A percentile compares a stretch with the other conserved stretches of the same genome.
Evolutionary conservation across 2,797 vertebrate species (phyloP).

Genomic region (Hypotaenidia okinawae): DNA sequence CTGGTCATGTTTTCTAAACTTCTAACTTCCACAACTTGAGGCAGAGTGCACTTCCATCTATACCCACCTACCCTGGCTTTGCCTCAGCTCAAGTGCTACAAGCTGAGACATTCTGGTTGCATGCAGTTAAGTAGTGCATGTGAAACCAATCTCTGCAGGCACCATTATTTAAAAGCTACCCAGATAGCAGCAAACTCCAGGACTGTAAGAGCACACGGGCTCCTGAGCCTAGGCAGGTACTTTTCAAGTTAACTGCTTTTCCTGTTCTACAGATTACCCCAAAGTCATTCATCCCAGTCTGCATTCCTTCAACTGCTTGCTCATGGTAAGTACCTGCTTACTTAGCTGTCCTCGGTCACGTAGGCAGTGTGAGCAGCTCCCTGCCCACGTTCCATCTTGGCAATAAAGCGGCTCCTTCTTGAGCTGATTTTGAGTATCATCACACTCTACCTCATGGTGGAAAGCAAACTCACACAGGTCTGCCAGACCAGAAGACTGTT

Average conservation of each 20-base stretch:
- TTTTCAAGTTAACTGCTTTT: neutral
- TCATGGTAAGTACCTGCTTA: constrained; percentile 49
- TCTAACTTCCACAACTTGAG: neutral
- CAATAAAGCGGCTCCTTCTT: constrained; percentile 1
- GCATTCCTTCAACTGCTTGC: constrained; percentile 49
- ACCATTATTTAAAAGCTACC: neutral
- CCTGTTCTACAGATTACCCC: constrained; percentile 1
- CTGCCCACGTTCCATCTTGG: neutral
- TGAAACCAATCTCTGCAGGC: neutral
- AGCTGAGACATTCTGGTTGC: neutral
- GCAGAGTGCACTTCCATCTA: neutral
- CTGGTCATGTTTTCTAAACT: neutral
- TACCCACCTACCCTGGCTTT: neutral
- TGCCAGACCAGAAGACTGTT: neutral
- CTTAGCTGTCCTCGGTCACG: constrained; percentile 55
- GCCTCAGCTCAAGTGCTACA: accelerated
- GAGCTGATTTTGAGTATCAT: neutral
- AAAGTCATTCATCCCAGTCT: constrained; percentile 28
- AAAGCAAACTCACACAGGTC: neutral
- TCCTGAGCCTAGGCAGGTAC: neutral
- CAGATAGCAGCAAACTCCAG: neutral
- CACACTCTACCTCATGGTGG: accelerated
- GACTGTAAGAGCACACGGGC: neutral
- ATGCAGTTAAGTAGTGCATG: neutral
- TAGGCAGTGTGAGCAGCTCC: constrained; percentile 14